Evolutionary conservation across 2,113 vertebrate genomes (phyloP), one percentile per base, ranked within the genome.

Genomic region (Oceanites oceanicus): DNA sequence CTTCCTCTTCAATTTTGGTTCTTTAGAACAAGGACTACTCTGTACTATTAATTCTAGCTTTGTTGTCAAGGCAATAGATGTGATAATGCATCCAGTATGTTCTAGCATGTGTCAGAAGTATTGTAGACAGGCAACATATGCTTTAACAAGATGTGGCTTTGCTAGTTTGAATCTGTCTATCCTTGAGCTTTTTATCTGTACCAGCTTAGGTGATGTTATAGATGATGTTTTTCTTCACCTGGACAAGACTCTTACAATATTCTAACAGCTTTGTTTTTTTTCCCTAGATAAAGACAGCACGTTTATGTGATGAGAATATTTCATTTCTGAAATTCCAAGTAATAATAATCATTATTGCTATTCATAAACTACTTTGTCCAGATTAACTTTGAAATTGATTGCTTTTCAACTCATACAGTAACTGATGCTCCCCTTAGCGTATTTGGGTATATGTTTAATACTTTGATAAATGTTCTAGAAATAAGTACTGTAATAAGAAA

Each of bases 11-110:
- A 79, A 70, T 92, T 93, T 52, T 44, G 44, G 15, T 44, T 68
- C 25, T 88, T 75, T 79, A 62, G 81, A 76, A 58, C 30, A 91
- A 65, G 40, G 58, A 40, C 84, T 65, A 18, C 19, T 5, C 73
- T 58, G 17, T 86, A 50, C 77, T 68, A 61, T 90, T 95, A 94
- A 85, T 95, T 97, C 71, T 95, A 70, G 74, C 81, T 96, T 93
- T 93, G 94, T 96, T 96, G 92, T 93, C 95, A 95, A 68, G 87
- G 90, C 93, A 97, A 79, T 95, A 91, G 91, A 91, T 89, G 91
- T 96, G 94, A 78, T 94, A 92, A 95, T 78, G 61, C 66, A 72
- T 36, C 76, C 62, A 95, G 94, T 95, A 93, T 96, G 96, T 66
- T 95, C 76, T 89, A 81, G 61, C 86, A 85, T 94, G 96, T 97